phyloP scores from a whole-genome alignment of 2,113 vertebrate species.

The Pterocles gutturalis region DNA sequence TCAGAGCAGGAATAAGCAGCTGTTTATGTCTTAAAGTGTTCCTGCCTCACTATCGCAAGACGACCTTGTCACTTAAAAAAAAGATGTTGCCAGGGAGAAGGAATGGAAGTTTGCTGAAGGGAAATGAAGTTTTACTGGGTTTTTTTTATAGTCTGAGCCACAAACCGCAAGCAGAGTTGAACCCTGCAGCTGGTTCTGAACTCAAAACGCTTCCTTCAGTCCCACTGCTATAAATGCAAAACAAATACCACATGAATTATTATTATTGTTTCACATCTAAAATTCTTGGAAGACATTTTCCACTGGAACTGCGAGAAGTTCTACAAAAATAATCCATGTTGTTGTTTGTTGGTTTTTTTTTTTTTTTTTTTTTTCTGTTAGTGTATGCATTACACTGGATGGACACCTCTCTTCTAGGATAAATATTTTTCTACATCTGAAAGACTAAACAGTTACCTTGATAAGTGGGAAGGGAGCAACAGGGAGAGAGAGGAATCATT shows the following conservation, averaged over 20 bases:
- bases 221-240: neutral
- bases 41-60: neutral
- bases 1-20: neutral
- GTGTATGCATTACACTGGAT: neutral
- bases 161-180: neutral
- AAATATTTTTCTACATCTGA: neutral
- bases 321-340: neutral
- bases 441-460: neutral
- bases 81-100: neutral
- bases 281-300: neutral
- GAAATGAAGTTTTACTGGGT: neutral
- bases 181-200: slow-evolving; percentile 23
- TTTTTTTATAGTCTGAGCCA: neutral
- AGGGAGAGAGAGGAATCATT: neutral
- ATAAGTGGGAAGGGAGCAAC: neutral
- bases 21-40: neutral
- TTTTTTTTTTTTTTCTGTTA: neutral
- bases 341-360: no score
- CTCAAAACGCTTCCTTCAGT: neutral
- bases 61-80: slow-evolving; percentile 12
- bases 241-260: neutral
- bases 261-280: neutral
- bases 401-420: neutral
- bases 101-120: neutral
- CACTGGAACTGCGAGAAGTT: neutral